Percentiles rank a stretch among this genome's conserved stretches.
These are phyloP conservation scores for Melinaea menophilus DNA, from an alignment of 2,888 invertebrate species.

Conservation along the genomic window DNA sequence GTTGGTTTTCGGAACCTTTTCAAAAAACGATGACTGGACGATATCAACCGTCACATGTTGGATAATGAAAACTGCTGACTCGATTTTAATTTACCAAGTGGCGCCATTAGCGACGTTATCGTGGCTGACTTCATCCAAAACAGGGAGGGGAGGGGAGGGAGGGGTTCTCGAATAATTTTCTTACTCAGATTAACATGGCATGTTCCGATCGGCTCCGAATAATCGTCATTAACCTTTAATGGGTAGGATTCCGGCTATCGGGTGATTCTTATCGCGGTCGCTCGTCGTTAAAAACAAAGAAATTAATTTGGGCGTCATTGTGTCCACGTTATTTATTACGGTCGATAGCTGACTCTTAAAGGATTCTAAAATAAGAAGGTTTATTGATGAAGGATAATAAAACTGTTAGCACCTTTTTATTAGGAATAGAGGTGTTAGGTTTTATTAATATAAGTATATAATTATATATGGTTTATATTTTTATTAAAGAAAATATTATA, in stretches of 20 bases:
- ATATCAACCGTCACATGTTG: background rate
- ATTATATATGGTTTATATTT: too few species aligned
- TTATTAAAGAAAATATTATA: too few species aligned
- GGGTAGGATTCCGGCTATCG: conserved; percentile 44
- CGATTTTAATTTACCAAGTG: conserved; percentile 64
- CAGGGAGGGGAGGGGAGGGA: too few species aligned
- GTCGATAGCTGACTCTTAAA: conserved; percentile 23
- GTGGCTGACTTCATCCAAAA: conserved; percentile 47
- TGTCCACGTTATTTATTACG: conserved; percentile 32
- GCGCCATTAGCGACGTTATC: conserved; percentile 58
- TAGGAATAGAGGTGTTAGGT: background rate
- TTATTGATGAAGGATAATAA: background rate
- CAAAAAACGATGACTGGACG: conserved; percentile 5
- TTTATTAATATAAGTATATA: too few species aligned
- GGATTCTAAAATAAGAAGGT: conserved; percentile 4
- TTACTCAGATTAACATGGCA: conserved; percentile 57
- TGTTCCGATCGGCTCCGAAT: conserved; percentile 38
- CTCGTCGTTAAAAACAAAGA: conserved; percentile 54
- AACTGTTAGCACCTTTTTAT: conserved; percentile 6
- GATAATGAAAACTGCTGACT: background rate
- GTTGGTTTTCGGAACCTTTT: background rate
- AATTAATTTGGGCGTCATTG: conserved; percentile 45
- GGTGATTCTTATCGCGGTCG: conserved; percentile 40
- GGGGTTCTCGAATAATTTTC: conserved; percentile 53
- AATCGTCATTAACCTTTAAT: conserved; percentile 50